Conservation (phyloP, 2,888 invertebrate genomes). For the Macrophya alboannulata region DNA sequence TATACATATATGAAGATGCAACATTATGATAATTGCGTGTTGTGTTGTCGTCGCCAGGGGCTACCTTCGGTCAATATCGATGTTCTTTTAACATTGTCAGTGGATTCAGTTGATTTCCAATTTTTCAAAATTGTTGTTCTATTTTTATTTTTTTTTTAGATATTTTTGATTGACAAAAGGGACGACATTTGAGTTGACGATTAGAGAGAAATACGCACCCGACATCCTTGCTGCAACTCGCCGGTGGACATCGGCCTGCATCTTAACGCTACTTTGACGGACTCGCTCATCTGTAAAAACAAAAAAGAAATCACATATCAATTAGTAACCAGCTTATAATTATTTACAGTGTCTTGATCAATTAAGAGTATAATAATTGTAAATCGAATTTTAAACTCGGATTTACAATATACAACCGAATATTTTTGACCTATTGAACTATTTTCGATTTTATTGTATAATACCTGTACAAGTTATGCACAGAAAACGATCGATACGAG, state of each 20-base stretch:
- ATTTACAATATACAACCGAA: background rate
- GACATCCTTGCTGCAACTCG: constrained; percentile 81
- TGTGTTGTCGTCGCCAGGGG: constrained; percentile 52
- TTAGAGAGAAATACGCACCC: constrained; percentile 67
- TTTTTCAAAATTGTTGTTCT: background rate
- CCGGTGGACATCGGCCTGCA: constrained; percentile 93
- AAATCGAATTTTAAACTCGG: background rate
- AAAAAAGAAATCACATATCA: constrained; percentile 45
- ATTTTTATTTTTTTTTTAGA: background rate
- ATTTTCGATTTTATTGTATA: constrained; percentile 16
- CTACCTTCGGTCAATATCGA: constrained; percentile 55
- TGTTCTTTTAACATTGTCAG: constrained; percentile 31
- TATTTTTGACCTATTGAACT: constrained; percentile 16
- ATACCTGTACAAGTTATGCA: background rate
- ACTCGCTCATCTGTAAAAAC: constrained; percentile 81
- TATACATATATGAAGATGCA: constrained; percentile 26
- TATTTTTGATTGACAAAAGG: background rate
- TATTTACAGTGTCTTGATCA: constrained; percentile 5
- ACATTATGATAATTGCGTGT: constrained; percentile 54
- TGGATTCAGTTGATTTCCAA: background rate
- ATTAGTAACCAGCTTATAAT: constrained; percentile 37
- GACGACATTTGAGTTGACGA: background rate
- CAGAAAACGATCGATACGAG: constrained; percentile 2
- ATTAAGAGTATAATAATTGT: background rate
- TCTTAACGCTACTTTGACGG: constrained; percentile 91